Base-by-base conservation (phyloP, 2,888 invertebrate genomes). In the Capitulum mitella region DNA sequence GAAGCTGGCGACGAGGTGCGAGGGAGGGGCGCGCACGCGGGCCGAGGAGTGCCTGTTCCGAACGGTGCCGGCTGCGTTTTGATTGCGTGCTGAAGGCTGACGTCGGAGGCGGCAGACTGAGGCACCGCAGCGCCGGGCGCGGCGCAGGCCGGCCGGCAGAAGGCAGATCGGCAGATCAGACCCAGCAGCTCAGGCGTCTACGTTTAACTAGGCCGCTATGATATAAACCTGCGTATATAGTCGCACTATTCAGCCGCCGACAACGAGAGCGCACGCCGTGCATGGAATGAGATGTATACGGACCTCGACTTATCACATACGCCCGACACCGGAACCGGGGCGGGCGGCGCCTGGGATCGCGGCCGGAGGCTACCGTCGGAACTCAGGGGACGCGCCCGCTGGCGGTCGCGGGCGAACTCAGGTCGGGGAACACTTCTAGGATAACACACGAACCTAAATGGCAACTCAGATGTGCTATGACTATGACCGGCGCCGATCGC, bases 381-480 rank as follows among this genome's bases (percentile, higher is more conserved):
- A 54, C 6, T 54, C 22, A 54, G 26, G 54, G 26, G 26, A 54
- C 54, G 54, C 54, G 26, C 26, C 19, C 54, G 26, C 26, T 14
- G 54, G 54, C 22, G 37, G 64, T 19, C 16, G 22, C 6, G 32
- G 32, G 37, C 5, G 19, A 64, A 64, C 34, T 64, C 64, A 64
- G 37, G 19, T 22, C 34, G 14, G 19, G 64, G 34, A n/a, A 37
- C 64, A 64, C 64, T 19, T 64, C 64, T 37, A 64, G 64, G 64
- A 64, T 64, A 64, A 37, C 64, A 64, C 64, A 64, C 64, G 37
- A 64, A n/a, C 64, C 64, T 37, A 64, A 14, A 64, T 37, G 64
- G 37, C 3, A 64, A 64, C 64, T 64, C 22, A 64, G 64, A 64
- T 64, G 64, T 34, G 34, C 5, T 19, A 37, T 10, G 26, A n/a